Evolutionary conservation across 92 coral and sea anemone genomes (phyloP), one percentile per base, ranked within the genome.

Genomic region (Epizoanthus ramosus): DNA sequence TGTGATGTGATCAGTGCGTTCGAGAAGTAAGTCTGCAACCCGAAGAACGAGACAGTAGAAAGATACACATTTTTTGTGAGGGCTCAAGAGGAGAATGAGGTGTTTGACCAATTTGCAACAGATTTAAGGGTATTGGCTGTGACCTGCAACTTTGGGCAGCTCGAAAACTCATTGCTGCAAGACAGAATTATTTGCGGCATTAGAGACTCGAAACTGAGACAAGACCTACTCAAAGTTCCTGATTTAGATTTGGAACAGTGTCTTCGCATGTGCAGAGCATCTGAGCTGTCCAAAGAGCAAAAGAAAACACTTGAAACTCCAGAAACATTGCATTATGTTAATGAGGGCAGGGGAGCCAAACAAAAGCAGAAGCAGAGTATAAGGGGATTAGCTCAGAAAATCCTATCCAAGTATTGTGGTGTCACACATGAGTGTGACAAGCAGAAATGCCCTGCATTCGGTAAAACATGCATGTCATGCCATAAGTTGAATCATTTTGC

Each of bases 11-110:
- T 74, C 9, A 52, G 58, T 10, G 63, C 53, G 2, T 74, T 74
- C 37, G 37, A 41, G 28, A 10, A 56, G 56, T 66, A 67, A n/a
- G n/a, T n/a, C 41, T 76, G 84, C 76, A 66, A 85, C 18, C 88
- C 59, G 58, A 75, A 75, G 28, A 85, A 76, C 18, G 74, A 79
- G 68, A 86, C 80, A 0, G 85, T 68, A 15, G 85, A 79, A 23
- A 79, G 81, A 63, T 79, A 59, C 57, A 79, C 69, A 70, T n/a
- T 74, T 87, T 59, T 80, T 83, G 63, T 54, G 15, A 41, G 91
- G 14, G 33, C 70, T 10, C 87, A 87, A 57, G 79, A 87, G 22
- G 66, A 75, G 14, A 31, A 61, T 25, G 84, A 83, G 73, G 21
- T 74, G 13, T 47, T 69, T 2, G 86, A 63, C 33, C 61, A 73